Evolutionary conservation across 2,113 vertebrate species (phyloP), one percentile per base, ranked within the genome.

Genomic region (Apteryx owenii): DNA sequence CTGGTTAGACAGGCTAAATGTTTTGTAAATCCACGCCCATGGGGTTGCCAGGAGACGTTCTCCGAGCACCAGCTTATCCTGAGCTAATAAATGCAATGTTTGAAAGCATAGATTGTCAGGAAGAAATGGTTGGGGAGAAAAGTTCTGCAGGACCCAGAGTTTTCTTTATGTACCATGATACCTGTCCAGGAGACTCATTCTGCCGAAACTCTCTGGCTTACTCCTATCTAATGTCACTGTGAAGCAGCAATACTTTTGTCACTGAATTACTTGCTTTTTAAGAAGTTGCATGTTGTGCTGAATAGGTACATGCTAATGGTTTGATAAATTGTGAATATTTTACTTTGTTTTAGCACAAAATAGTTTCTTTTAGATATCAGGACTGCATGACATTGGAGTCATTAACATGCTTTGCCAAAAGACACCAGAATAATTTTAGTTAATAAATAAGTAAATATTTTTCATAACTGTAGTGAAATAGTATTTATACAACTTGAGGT

Each of bases 381-480:
- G 76, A 75, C 42, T n/a, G 44, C 44, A 22, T 54, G 66, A 81
- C 86, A 61, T 56, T 86, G 81, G 77, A 97, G 75, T 94, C 93
- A 80, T 58, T 92, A 95, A 95, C 4, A 18, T 95, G 80, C 28
- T 48, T 89, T 97, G 92, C 50, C 84, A 92, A 97, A 95, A 93
- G 89, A 88, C 95, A 91, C 92, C 85, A 92, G 91, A 93, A 86
- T 93, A 95, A 91, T 93, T 97, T 95, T 95, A 95, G 95, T 94
- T 95, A 97, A 96, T 81, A 97, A 90, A 96, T 97, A 97, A 94
- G 93, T 93, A 96, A 96, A 90, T 97, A 95, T 97, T 98, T 98
- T 97, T 96, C 87, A 60, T 92, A 93, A 96, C 61, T 92, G 70
- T 83, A 96, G 66, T 96, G 66, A 94, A 98, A 94, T 72, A 71